A percentile compares a stretch with the other conserved stretches of the same genome.
Conservation (phyloP, 2,113 vertebrate genomes). For the Aix galericulata region DNA sequence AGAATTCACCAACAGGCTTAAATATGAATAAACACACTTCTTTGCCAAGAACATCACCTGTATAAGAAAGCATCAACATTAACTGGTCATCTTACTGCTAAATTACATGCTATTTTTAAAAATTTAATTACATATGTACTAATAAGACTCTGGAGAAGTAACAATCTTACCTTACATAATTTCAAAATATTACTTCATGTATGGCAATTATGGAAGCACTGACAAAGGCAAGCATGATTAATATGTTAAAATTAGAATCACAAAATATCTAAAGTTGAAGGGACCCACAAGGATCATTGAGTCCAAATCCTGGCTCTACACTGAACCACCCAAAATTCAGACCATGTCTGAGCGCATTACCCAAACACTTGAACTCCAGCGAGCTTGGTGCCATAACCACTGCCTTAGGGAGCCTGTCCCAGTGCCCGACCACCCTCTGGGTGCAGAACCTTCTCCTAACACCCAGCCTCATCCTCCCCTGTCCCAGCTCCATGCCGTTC, state of each 20-base stretch:
- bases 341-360: too few relatives aligned
- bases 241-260: background rate
- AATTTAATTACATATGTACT: background rate
- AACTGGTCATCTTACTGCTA: background rate
- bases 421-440: too few relatives aligned
- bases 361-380: too few relatives aligned
- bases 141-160: background rate
- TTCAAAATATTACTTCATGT: background rate
- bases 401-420: too few relatives aligned
- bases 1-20: conserved; percentile 90
- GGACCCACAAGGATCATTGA: too few relatives aligned
- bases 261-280: too few relatives aligned
- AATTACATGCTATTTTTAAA: background rate
- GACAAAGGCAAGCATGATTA: background rate
- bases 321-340: too few relatives aligned
- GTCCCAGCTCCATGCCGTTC: too few relatives aligned
- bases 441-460: too few relatives aligned
- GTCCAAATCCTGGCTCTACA: too few relatives aligned
- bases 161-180: background rate
- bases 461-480: too few relatives aligned
- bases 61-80: conserved; percentile 26
- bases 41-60: conserved; percentile 78
- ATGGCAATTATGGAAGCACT: background rate
- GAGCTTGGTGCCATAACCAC: too few relatives aligned
- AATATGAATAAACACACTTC: conserved; percentile 87